Evolutionary conservation across 2,113 vertebrate species (phyloP), one percentile per base, ranked within the genome.

Genomic region (Scolopax mira): DNA sequence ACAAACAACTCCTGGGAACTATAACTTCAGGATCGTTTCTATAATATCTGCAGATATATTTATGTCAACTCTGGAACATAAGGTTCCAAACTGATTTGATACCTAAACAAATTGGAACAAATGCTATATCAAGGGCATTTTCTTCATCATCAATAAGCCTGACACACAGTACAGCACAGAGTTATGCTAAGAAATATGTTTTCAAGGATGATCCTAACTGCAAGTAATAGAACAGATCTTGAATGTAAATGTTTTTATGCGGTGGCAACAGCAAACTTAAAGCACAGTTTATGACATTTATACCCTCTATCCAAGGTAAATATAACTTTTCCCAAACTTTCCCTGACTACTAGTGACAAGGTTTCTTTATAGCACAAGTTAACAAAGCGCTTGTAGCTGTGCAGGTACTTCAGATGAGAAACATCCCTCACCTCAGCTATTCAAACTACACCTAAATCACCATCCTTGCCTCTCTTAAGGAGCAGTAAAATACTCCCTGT

Each of bases 321-420:
- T 51, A 89, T 46, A 89, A 94, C 54, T 92, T 89, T 37, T 66
- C 10, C 23, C 64, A 88, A 93, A 94, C 67, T 85, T 89, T 41
- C 44, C 54, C 35, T 93, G 79, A 83, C 86, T 87, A 52, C 18
- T 54, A 49, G 74, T 51, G 67, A 28, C 79, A 88, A 79, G 44
- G 23, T 66, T 95, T 83, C 66, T 89, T 94, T 96, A 80, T 21
- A 72, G 80, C 35, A 75, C 55, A 83, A 88, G 54, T 89, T 95
- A 82, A 92, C 58, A 83, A 65, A 96, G 85, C 0, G 0, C 69
- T 91, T 89, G 74, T 61, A 95, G 37, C 16, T 79, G 74, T 75
- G 60, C 49, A 73, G 66, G 54, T 91, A 89, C 62, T 92, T 93
- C 58, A 95, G 74, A 88, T 57, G 61, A 93, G 78, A 95, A 97